Conservation (phyloP, 2,888 invertebrate species). For the Diarsia mendica region DNA sequence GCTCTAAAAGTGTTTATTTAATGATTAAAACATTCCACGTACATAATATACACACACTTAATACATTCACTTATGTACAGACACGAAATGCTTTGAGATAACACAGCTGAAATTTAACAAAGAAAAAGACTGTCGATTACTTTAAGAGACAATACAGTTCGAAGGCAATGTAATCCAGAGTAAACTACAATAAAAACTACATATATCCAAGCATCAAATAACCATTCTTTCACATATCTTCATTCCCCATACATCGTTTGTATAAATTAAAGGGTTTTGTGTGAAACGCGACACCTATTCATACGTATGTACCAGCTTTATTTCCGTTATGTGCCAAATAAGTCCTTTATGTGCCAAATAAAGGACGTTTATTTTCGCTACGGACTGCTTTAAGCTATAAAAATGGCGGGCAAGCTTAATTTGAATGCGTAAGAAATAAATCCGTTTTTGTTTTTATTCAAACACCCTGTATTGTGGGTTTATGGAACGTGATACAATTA, state of each 20-base stretch:
- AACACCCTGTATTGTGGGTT: slow-evolving; percentile 45
- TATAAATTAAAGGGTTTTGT: slow-evolving; percentile 46
- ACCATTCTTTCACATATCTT: slow-evolving; percentile 48
- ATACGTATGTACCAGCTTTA: slow-evolving; percentile 43
- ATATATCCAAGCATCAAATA: background rate
- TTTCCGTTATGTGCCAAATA: slow-evolving; percentile 57
- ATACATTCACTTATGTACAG: background rate
- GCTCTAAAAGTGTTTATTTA: background rate
- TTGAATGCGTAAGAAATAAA: slow-evolving; percentile 67
- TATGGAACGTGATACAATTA: slow-evolving; percentile 53
- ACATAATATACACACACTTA: too few relatives aligned
- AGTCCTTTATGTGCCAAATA: slow-evolving; percentile 59
- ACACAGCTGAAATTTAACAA: background rate
- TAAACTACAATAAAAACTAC: background rate
- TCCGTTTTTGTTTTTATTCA: slow-evolving; percentile 60
- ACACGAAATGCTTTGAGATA: background rate
- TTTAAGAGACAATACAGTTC: background rate
- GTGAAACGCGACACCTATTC: slow-evolving; percentile 47
- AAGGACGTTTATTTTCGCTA: slow-evolving; percentile 59
- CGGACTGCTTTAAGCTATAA: slow-evolving; percentile 65
- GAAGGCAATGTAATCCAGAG: background rate
- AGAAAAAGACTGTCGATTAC: background rate
- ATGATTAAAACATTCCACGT: background rate
- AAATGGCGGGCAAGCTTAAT: slow-evolving; percentile 62
- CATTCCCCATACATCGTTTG: slow-evolving; percentile 37